phyloP scores from a whole-genome alignment of 2,113 vertebrate species.

The Malurus cyaneus region DNA sequence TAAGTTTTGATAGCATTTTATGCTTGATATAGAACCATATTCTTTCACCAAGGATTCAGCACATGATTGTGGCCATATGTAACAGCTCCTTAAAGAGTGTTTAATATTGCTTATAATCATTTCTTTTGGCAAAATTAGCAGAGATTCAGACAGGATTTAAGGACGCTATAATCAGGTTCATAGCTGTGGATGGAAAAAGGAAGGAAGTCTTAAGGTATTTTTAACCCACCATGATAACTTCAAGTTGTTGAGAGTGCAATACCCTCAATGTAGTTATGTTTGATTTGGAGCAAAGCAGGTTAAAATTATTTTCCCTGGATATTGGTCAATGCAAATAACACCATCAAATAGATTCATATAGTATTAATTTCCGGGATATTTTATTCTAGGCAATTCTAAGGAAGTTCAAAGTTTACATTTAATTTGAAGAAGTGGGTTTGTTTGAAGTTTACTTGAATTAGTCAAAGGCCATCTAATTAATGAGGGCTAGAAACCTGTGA shows the following conservation, averaged over 20 bases:
- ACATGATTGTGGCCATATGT: not conserved
- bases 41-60: not conserved
- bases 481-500: not conserved
- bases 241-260: not conserved
- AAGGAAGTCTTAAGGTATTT: conserved; percentile 24
- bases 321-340: not conserved
- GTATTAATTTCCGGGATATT: not conserved
- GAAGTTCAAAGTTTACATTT: not conserved
- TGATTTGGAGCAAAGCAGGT: not conserved
- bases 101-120: not conserved
- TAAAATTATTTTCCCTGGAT: not conserved
- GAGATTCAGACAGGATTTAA: not conserved
- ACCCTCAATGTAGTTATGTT: not conserved
- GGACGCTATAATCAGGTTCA: not conserved
- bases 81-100: not conserved
- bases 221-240: not conserved
- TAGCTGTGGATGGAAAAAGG: not conserved
- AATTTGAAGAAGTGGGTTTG: not conserved
- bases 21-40: not conserved
- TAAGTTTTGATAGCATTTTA: not conserved
- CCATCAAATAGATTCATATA: not conserved
- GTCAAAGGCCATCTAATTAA: not conserved
- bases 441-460: not conserved
- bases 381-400: not conserved
- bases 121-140: not conserved